Conservation (phyloP, 1,140 invertebrate species). For the Acromyrmex charruanus region DNA sequence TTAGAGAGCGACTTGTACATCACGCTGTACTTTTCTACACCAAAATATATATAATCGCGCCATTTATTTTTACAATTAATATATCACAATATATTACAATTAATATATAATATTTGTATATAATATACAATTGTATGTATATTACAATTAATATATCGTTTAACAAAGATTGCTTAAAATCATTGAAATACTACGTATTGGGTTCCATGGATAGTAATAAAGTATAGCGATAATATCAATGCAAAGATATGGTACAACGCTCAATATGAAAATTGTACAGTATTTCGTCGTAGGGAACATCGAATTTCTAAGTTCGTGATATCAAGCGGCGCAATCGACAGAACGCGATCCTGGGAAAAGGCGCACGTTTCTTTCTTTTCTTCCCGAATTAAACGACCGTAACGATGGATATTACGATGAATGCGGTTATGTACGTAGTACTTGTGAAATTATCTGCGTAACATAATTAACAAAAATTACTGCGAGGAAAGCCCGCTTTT, state of each 20-base stretch:
- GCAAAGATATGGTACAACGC: not conserved
- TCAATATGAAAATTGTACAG: not conserved
- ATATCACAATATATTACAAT: not conserved
- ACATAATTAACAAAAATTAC: slow-evolving; percentile 67
- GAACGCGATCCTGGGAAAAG: slow-evolving; percentile 26
- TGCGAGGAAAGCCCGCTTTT: slow-evolving; percentile 55
- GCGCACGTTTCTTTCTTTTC: not conserved
- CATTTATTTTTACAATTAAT: not conserved
- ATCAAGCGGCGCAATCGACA: not conserved
- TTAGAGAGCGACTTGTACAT: slow-evolving; percentile 1
- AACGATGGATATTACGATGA: slow-evolving; percentile 59
- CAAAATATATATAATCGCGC: not conserved
- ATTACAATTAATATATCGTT: not conserved
- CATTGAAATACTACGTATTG: not conserved
- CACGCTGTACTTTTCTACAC: not conserved
- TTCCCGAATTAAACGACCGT: slow-evolving; percentile 56
- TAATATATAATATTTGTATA: too few relatives aligned
- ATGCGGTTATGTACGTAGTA: slow-evolving; percentile 48
- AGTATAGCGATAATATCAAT: not conserved
- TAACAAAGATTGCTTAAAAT: not conserved
- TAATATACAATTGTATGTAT: too few relatives aligned
- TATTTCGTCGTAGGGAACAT: not conserved
- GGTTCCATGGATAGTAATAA: not conserved
- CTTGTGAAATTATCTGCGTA: slow-evolving; percentile 45
- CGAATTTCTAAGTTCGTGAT: not conserved